Conservation (phyloP, 2,888 invertebrate species). For the Epinotia demarniana region DNA sequence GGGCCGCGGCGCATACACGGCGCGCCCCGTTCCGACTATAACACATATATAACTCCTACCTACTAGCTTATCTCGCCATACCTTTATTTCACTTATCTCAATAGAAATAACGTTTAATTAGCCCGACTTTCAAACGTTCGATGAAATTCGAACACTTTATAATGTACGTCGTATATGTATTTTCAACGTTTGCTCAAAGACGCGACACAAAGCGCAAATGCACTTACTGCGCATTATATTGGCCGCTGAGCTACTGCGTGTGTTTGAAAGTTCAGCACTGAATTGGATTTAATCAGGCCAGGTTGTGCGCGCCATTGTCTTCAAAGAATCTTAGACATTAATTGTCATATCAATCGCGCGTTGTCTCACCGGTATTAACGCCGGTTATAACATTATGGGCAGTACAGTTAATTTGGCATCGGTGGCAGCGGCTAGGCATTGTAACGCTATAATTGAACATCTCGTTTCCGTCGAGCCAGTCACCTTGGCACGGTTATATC, state of each 20-base stretch:
- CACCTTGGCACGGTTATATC: slow-evolving; percentile 78
- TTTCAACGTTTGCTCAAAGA: neutral
- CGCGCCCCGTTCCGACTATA: slow-evolving; percentile 51
- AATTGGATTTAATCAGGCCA: slow-evolving; percentile 15
- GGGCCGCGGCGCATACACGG: slow-evolving; percentile 72
- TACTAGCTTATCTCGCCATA: slow-evolving; percentile 48
- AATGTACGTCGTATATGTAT: neutral
- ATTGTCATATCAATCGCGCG: slow-evolving; percentile 9
- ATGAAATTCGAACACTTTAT: neutral
- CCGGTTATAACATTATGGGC: slow-evolving; percentile 33
- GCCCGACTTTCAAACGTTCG: slow-evolving; percentile 11
- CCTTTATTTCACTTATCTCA: slow-evolving; percentile 52
- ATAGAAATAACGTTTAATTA: slow-evolving; percentile 35
- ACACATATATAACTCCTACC: slow-evolving; percentile 51
- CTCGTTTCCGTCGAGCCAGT: slow-evolving; percentile 73
- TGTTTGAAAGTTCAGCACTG: neutral
- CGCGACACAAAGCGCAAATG: slow-evolving; percentile 2
- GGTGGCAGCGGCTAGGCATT: slow-evolving; percentile 53
- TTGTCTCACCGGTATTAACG: slow-evolving; percentile 5
- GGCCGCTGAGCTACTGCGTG: neutral
- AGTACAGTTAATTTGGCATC: slow-evolving; percentile 61
- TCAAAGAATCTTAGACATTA: slow-evolving; percentile 12
- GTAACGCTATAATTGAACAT: slow-evolving; percentile 72
- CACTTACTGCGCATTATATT: slow-evolving; percentile 12
- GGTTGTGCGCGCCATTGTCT: slow-evolving; percentile 13